These are phyloP conservation scores for Heliconius charithonia DNA, from an alignment of 2,888 invertebrate genomes.

Conservation along the genomic window DNA sequence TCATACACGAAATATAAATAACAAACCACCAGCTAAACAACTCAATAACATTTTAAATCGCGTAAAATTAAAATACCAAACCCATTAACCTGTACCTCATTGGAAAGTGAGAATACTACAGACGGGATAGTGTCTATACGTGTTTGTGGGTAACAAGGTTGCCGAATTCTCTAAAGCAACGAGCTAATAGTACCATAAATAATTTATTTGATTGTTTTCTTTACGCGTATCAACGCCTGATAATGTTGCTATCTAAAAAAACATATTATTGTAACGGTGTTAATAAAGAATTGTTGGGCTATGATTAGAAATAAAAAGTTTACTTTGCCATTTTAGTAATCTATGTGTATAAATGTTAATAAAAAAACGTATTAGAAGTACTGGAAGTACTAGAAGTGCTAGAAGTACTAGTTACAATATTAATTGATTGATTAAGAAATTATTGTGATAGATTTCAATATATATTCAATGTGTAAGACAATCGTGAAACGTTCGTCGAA, in stretches of 20 bases:
- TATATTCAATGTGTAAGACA: too few species aligned
- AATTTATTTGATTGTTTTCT: constrained; percentile 50
- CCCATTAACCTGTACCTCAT: constrained; percentile 30
- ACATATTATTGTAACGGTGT: constrained; percentile 41
- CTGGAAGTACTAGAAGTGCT: too few species aligned
- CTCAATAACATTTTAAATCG: constrained; percentile 26
- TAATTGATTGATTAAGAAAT: not conserved
- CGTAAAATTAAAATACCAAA: constrained; percentile 32
- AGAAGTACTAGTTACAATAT: too few species aligned
- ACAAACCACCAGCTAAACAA: not conserved
- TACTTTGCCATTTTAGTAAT: not conserved
- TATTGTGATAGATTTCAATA: not conserved
- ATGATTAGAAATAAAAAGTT: not conserved
- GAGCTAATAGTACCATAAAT: constrained; percentile 35
- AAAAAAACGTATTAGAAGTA: not conserved
- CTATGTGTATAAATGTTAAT: not conserved
- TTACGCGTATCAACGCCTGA: constrained; percentile 47
- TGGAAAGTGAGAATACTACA: constrained; percentile 41
- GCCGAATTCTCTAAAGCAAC: constrained; percentile 50
- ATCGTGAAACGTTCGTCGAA: not conserved
- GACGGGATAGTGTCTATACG: constrained; percentile 16
- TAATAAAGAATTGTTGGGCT: constrained; percentile 8
- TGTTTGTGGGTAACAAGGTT: constrained; percentile 55
- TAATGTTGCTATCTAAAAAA: constrained; percentile 28
- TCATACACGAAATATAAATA: not conserved